These are phyloP conservation scores for Ovis canadensis DNA, from an alignment of 2,113 vertebrate genomes.

Conservation along the genomic window DNA sequence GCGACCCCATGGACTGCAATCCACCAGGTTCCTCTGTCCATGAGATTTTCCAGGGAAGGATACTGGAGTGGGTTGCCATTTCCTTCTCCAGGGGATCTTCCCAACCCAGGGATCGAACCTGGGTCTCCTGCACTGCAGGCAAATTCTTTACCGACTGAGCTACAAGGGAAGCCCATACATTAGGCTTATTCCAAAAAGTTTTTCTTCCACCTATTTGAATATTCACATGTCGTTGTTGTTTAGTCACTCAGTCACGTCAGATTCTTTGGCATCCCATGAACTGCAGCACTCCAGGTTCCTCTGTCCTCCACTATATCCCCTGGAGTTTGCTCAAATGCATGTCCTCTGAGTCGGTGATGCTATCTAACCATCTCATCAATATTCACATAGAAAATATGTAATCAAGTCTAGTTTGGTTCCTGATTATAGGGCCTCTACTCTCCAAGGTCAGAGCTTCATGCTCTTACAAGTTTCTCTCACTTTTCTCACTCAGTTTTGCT, in stretches of 20 bases:
- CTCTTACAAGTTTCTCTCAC: neutral
- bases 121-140: no score
- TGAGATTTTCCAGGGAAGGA: no score
- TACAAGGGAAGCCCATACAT: neutral
- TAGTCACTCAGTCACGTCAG: neutral
- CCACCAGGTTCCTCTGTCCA: no score
- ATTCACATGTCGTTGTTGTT: neutral
- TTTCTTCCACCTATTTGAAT: rapidly evolving
- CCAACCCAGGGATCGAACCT: no score
- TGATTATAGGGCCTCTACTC: no score
- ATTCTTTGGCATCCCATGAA: neutral
- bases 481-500: neutral
- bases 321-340: neutral
- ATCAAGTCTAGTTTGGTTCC: neutral
- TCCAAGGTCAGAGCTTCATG: neutral
- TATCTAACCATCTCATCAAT: neutral
- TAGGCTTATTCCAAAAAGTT: neutral
- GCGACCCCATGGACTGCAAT: no score
- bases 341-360: neutral
- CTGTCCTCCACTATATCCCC: neutral
- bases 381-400: neutral
- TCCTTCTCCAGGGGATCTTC: no score
- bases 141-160: no score
- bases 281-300: neutral
- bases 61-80: no score